Base-by-base conservation (phyloP, 2,113 vertebrate species). In the Arvicanthis niloticus region DNA sequence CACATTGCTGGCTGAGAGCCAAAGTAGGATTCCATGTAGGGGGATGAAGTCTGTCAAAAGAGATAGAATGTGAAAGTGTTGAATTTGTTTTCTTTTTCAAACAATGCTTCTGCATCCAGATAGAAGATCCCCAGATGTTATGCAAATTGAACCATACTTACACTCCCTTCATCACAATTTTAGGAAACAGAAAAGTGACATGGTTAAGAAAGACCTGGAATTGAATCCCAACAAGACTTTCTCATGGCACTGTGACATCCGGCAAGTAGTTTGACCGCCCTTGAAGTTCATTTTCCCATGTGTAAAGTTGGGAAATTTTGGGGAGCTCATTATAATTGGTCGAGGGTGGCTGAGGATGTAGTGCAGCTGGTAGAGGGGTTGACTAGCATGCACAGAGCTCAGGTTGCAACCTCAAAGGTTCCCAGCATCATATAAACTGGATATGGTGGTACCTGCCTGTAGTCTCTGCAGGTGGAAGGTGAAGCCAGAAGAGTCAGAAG, bases 31-130 rank as follows among this genome's bases (percentile, higher is more conserved):
- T 82, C 22, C 65, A 15, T 62, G 67, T 73, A 89, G 91, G 53
- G 89, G 40, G 48, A 21, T 70, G 58, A 56, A 1, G 7, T 37
- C 77, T 96, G 91, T 96, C 93, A 97, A 91, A 84, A 92, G 58
- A 29, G 56, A 91, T 62, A 75, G 42, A 96, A 94, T 70, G 19
- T 3, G 34, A 81, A 95, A 93, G 42, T 77, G 88, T 88, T 87
- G 88, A 51, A 91, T 80, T 95, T 96, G 88, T 93, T 97, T 93
- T 96, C 76, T 88, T 96, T 96, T 93, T 94, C 93, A 80, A 96
- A 97, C 62, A 97, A 94, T 96, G 73, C 26, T 76, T 93, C 42
- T 15, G 68, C 84, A 80, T 89, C 75, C 56, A 93, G 93, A 94
- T 65, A 94, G 91, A 94, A 93, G 67, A 95, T 75, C 87, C 82